These are phyloP conservation scores for Pseudomyrmex dendroicus DNA, from an alignment of 1,140 invertebrate genomes.

Conservation along the genomic window DNA sequence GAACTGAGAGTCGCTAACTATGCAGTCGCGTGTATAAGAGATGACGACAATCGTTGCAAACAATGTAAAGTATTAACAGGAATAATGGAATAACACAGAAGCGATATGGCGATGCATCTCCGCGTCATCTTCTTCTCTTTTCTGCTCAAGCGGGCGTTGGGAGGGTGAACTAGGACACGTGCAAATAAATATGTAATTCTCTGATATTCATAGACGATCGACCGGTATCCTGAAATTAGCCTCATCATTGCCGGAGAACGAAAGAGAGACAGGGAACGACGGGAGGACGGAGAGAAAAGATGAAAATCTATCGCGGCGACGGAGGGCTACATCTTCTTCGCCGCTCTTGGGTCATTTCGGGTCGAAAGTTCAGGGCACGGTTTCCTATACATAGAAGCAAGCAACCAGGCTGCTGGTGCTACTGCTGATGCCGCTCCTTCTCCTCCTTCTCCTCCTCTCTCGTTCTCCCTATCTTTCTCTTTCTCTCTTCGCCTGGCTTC, in stretches of 20 bases:
- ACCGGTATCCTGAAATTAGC: constrained; percentile 64
- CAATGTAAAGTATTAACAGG: not conserved
- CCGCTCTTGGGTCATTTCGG: constrained; percentile 68
- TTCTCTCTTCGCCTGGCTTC: constrained; percentile 50
- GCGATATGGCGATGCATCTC: not conserved
- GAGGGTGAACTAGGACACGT: constrained; percentile 53
- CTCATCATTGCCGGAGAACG: constrained; percentile 31
- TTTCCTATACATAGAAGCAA: constrained; percentile 53
- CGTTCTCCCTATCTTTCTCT: constrained; percentile 58
- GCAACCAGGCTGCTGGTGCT: constrained; percentile 3
- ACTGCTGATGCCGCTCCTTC: not conserved
- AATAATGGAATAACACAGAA: constrained; percentile 4
- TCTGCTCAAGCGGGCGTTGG: not conserved
- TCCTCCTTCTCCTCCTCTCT: constrained; percentile 25
- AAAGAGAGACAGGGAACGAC: not conserved
- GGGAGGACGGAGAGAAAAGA: constrained; percentile 33
- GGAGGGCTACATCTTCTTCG: constrained; percentile 62
- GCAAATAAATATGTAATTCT: constrained; percentile 61
- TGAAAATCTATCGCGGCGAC: constrained; percentile 49
- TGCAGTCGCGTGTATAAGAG: too few relatives aligned
- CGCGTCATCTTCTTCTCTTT: not conserved
- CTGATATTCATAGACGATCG: constrained; percentile 70
- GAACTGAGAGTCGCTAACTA: too few relatives aligned
- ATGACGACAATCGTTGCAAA: too few relatives aligned
- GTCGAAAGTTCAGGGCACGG: constrained; percentile 73